Percentiles rank a stretch among this genome's conserved stretches.
These are phyloP conservation scores for Gallirallus australis DNA, from an alignment of 2,797 vertebrate species.

Conservation along the genomic window DNA sequence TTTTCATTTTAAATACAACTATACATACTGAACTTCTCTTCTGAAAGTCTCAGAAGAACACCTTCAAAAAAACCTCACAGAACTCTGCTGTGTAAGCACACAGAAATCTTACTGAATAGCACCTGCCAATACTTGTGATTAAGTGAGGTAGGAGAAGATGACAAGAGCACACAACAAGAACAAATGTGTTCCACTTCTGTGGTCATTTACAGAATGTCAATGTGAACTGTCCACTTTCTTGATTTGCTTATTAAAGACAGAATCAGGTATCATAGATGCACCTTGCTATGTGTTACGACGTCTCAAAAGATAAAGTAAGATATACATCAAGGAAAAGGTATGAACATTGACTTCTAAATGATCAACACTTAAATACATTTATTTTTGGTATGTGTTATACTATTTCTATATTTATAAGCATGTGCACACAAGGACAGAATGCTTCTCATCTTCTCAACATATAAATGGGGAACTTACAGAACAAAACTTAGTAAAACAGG, in stretches of 20 bases:
- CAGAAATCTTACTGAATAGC: background rate
- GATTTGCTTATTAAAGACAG: background rate
- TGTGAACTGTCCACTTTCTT: background rate
- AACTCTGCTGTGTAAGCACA: background rate
- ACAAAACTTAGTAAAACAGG: background rate
- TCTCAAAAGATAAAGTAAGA: background rate
- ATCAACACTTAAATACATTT: background rate
- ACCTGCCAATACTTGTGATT: background rate
- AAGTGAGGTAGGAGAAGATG: background rate
- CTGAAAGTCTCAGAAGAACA: background rate
- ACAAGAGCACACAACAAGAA: background rate
- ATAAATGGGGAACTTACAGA: background rate
- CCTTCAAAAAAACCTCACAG: background rate
- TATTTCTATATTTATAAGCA: background rate
- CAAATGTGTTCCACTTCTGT: background rate
- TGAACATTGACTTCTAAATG: background rate
- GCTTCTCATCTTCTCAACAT: background rate
- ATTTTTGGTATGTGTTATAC: background rate
- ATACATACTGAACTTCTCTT: background rate
- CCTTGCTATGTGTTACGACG: background rate
- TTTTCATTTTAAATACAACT: conserved; percentile 6
- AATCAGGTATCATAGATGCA: background rate
- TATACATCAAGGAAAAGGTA: background rate
- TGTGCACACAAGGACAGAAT: background rate
- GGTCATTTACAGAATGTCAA: background rate